These are phyloP conservation scores for Agelastica alni DNA, from an alignment of 2,888 invertebrate species.

Conservation along the genomic window DNA sequence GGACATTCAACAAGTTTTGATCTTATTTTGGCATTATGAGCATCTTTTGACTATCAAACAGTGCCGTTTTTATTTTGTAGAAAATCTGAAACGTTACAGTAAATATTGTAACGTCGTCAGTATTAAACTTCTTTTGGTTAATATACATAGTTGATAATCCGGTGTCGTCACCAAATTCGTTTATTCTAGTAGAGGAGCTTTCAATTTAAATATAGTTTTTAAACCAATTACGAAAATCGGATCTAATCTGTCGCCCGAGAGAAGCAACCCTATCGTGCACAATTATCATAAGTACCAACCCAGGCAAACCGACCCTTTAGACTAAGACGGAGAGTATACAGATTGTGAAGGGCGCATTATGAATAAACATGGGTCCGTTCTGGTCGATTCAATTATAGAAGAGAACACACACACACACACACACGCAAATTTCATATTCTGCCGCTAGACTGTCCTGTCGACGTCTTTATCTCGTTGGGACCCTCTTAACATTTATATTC, in stretches of 20 bases:
- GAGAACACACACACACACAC: slow-evolving; percentile 45
- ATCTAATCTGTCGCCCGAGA: slow-evolving; percentile 15
- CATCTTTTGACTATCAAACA: too few species aligned
- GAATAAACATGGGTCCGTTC: slow-evolving; percentile 55
- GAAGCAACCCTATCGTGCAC: slow-evolving; percentile 19
- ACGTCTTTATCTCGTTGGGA: slow-evolving; percentile 37
- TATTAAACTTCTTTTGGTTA: too few species aligned
- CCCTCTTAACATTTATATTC: slow-evolving; percentile 39
- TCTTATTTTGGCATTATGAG: too few species aligned
- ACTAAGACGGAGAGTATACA: slow-evolving; percentile 24
- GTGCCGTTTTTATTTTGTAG: too few species aligned
- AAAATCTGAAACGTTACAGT: too few species aligned
- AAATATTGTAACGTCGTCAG: too few species aligned
- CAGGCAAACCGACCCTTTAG: slow-evolving; percentile 16
- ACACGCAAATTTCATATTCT: slow-evolving; percentile 54
- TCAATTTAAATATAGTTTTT: slow-evolving; percentile 22
- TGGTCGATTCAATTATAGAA: slow-evolving; percentile 57
- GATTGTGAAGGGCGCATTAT: slow-evolving; percentile 36
- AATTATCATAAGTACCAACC: slow-evolving; percentile 29
- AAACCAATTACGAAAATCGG: slow-evolving; percentile 19
- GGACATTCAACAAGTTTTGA: too few species aligned
- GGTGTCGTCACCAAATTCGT: too few species aligned
- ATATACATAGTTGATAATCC: too few species aligned
- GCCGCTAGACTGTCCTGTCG: slow-evolving; percentile 35
- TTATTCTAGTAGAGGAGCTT: slow-evolving; percentile 2